phyloP scores from a whole-genome alignment of 2,888 invertebrate genomes.

The Coremacera marginata region DNA sequence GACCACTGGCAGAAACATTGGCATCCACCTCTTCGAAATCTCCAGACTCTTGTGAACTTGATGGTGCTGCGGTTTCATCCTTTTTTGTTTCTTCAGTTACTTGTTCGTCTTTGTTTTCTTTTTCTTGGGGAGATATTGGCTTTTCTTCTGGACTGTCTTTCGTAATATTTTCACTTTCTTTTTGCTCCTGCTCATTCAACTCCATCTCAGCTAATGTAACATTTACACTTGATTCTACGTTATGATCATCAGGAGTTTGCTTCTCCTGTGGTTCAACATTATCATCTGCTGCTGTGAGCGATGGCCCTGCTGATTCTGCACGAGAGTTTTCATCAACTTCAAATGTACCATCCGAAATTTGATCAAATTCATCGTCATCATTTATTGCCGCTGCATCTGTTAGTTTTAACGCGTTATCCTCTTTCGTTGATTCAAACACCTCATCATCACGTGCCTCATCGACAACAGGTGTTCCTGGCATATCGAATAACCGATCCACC shows the following conservation, averaged over 20 bases:
- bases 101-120: constrained; percentile 42
- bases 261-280: constrained; percentile 27
- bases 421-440: constrained; percentile 45
- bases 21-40: constrained; percentile 57
- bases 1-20: constrained; percentile 50
- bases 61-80: constrained; percentile 43
- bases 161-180: not conserved
- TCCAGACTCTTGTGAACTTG: constrained; percentile 41
- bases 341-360: constrained; percentile 62
- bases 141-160: constrained; percentile 41
- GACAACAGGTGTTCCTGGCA: constrained; percentile 23
- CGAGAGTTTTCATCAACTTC: constrained; percentile 60
- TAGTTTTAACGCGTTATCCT: constrained; percentile 46
- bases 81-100: constrained; percentile 49
- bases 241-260: constrained; percentile 31
- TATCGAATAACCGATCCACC: constrained; percentile 8
- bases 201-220: constrained; percentile 36
- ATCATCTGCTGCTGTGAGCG: constrained; percentile 36
- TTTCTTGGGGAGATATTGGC: constrained; percentile 54
- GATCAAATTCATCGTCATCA: constrained; percentile 59
- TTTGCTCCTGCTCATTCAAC: not conserved
- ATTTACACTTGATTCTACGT: constrained; percentile 42
- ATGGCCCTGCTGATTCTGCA: constrained; percentile 48
- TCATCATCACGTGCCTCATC: constrained; percentile 59
- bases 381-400: constrained; percentile 37